Conservation (phyloP, 2,888 invertebrate species). For the Synanthedon vespiformis region DNA sequence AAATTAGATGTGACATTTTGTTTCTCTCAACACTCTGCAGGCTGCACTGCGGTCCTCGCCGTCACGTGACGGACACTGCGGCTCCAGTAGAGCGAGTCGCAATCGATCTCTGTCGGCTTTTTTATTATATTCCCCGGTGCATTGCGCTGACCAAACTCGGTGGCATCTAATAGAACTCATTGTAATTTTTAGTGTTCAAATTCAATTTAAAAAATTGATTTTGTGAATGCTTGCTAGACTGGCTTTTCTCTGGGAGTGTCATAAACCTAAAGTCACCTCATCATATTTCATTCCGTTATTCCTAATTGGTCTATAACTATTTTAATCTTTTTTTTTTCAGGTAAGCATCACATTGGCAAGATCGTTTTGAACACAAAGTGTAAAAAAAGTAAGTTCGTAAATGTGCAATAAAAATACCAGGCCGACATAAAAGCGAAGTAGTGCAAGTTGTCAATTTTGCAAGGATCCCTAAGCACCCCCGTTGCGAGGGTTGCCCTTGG, state of each 20-base stretch:
- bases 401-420: conserved; percentile 49
- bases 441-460: conserved; percentile 38
- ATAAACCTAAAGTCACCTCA: no score
- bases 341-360: conserved; percentile 18
- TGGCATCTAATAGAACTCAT: no score
- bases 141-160: no score
- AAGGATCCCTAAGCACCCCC: conserved; percentile 20
- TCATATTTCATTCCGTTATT: no score
- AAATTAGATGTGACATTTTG: no score
- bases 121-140: neutral
- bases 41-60: neutral
- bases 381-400: conserved; percentile 7
- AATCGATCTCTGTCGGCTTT: neutral
- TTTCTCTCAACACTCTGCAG: neutral
- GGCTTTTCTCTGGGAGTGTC: no score
- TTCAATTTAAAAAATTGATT: no score
- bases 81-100: neutral
- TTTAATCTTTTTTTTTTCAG: conserved; percentile 20
- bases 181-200: no score
- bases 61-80: neutral
- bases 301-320: no score
- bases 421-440: conserved; percentile 23
- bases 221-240: no score
- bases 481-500: conserved; percentile 10
- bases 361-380: neutral